Evolutionary conservation across 2,797 vertebrate genomes (phyloP).

Genomic region (Silurus lanzhouensis): DNA sequence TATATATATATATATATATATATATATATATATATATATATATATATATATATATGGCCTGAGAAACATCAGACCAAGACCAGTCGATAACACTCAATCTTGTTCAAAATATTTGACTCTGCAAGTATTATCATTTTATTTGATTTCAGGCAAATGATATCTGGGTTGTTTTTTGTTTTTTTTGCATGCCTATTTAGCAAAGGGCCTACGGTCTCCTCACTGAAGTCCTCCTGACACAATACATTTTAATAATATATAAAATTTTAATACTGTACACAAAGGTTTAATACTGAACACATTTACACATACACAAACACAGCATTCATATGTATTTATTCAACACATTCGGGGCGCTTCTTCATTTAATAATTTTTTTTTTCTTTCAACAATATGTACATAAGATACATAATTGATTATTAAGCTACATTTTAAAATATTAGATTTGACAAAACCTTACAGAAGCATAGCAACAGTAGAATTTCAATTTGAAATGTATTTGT

Average conservation of each 20-base stretch:
- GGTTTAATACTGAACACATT: no score
- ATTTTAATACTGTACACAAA: no score
- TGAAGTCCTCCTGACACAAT: background rate
- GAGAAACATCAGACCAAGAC: constrained; percentile 41
- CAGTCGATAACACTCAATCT: constrained; percentile 49
- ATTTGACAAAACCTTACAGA: background rate
- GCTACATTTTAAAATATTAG: background rate
- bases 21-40: background rate
- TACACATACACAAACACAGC: no score
- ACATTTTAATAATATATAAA: background rate
- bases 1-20: background rate
- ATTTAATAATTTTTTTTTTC: no score
- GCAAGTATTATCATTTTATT: background rate
- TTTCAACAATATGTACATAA: no score
- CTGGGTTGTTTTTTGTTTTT: background rate
- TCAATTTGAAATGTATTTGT: background rate
- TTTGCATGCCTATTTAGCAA: background rate
- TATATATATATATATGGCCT: background rate
- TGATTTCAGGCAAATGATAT: background rate
- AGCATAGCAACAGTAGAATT: background rate
- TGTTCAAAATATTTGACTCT: constrained; percentile 56
- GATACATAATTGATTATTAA: background rate
- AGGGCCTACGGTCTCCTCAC: background rate
- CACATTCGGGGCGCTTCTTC: background rate
- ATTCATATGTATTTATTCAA: no score